phyloP scores from a whole-genome alignment of 2,113 vertebrate genomes.

The Brachyistius frenatus region DNA sequence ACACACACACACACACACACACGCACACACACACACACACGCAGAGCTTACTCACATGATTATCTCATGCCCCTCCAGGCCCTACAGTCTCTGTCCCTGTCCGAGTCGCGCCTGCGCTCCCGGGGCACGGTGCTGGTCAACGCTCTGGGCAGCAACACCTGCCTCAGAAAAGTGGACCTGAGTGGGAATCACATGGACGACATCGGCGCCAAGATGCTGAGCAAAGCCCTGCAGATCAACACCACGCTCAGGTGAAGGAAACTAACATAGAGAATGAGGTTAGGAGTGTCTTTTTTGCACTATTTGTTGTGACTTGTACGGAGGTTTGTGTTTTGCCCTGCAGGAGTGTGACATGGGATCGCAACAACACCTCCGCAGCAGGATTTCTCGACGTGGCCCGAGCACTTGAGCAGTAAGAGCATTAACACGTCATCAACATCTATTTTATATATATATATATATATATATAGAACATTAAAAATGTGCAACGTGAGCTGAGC shows the following conservation, averaged over 20 bases:
- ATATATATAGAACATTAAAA: not conserved
- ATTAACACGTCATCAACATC: not conserved
- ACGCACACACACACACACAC: not conserved
- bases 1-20: not conserved
- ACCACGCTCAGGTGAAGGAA: constrained; percentile 76
- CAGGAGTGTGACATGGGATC: constrained; percentile 92
- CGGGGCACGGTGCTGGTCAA: constrained; percentile 90
- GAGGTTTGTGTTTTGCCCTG: constrained; percentile 44
- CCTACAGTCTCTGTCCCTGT: constrained; percentile 88
- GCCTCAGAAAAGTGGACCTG: constrained; percentile 89
- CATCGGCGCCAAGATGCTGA: constrained; percentile 92
- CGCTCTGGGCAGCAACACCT: constrained; percentile 91
- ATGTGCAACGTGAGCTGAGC: constrained; percentile 20
- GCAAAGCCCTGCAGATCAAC: constrained; percentile 89
- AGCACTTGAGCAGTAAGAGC: constrained; percentile 90
- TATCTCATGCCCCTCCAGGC: constrained; percentile 69
- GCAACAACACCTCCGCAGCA: constrained; percentile 88
- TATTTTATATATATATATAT: not conserved
- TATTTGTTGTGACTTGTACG: not conserved
- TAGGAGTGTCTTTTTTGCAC: not conserved
- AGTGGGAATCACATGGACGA: constrained; percentile 92
- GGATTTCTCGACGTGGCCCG: constrained; percentile 91
- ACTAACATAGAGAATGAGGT: not conserved
- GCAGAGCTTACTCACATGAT: too few relatives aligned
- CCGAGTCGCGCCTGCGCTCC: constrained; percentile 88